A percentile compares a stretch with the other conserved stretches of the same genome.
phyloP scores from a whole-genome alignment of 2,888 invertebrate genomes.

The Spodoptera littoralis region DNA sequence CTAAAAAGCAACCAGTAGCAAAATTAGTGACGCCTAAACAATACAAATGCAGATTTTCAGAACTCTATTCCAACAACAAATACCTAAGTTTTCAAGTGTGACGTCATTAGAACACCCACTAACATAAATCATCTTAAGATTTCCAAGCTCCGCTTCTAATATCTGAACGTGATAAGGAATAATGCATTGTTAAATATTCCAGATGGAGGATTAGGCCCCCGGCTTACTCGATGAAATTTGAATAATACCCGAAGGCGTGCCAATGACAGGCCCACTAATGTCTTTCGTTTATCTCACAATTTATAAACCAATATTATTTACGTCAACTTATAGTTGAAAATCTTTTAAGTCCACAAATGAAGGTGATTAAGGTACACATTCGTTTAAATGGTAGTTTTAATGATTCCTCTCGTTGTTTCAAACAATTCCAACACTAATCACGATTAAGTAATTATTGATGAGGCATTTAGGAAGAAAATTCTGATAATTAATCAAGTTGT shows the following conservation, averaged over 20 bases:
- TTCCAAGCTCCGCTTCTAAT: conserved; percentile 32
- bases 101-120: conserved; percentile 18
- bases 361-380: conserved; percentile 11
- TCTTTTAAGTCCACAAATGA: conserved; percentile 54
- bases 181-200: conserved; percentile 64
- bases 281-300: conserved; percentile 70
- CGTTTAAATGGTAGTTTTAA: conserved; percentile 16
- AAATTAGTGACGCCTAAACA: conserved; percentile 1
- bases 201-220: conserved; percentile 65
- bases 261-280: conserved; percentile 69
- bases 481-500: too few relatives aligned
- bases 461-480: background rate
- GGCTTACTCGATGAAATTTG: conserved; percentile 76
- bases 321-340: conserved; percentile 69
- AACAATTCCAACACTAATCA: conserved; percentile 22
- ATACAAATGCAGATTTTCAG: too few relatives aligned
- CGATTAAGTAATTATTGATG: conserved; percentile 30
- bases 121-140: conserved; percentile 38
- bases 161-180: conserved; percentile 51
- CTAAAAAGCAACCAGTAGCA: too few relatives aligned
- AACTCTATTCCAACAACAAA: background rate
- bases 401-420: conserved; percentile 25
- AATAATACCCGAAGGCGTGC: conserved; percentile 70
- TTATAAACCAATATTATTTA: conserved; percentile 75
- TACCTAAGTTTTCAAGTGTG: conserved; percentile 17